Evolutionary conservation across 2,113 vertebrate genomes (phyloP).

Genomic region (Craseonycteris thonglongyai): DNA sequence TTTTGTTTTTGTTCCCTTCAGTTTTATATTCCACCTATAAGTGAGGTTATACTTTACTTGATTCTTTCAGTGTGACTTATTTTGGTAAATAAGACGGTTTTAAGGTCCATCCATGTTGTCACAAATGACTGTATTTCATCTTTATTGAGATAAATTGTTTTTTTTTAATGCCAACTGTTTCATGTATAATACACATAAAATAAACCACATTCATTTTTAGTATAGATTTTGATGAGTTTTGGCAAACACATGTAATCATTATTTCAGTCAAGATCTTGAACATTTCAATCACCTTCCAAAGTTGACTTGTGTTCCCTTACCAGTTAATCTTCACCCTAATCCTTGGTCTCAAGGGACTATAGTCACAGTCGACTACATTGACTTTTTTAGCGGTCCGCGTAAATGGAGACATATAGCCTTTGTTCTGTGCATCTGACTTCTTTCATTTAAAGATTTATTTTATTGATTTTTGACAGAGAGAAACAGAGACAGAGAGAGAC

Average conservation of each 20-base stretch:
- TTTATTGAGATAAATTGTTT: not conserved
- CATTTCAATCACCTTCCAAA: not conserved
- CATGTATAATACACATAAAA: not conserved
- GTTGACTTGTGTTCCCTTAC: not conserved
- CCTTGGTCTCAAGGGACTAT: not conserved
- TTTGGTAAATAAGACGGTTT: too few species aligned
- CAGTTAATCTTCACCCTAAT: not conserved
- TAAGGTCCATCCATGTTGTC: too few species aligned
- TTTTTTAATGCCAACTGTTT: not conserved
- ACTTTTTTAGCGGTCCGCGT: not conserved
- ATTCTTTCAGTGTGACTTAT: too few species aligned
- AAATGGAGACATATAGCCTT: rapidly evolving
- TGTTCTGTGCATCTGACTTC: not conserved
- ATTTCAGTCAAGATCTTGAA: not conserved
- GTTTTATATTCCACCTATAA: too few species aligned
- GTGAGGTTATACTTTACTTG: too few species aligned
- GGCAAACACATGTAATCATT: not conserved
- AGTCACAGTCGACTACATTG: not conserved
- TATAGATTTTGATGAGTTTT: not conserved
- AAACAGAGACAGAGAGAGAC: too few species aligned
- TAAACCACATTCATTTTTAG: not conserved
- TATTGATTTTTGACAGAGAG: too few species aligned
- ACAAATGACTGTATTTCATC: too few species aligned
- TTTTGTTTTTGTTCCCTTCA: too few species aligned
- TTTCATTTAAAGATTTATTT: not conserved